These are phyloP conservation scores for Lycia hirtaria DNA, from an alignment of 2,888 invertebrate genomes.

Conservation along the genomic window DNA sequence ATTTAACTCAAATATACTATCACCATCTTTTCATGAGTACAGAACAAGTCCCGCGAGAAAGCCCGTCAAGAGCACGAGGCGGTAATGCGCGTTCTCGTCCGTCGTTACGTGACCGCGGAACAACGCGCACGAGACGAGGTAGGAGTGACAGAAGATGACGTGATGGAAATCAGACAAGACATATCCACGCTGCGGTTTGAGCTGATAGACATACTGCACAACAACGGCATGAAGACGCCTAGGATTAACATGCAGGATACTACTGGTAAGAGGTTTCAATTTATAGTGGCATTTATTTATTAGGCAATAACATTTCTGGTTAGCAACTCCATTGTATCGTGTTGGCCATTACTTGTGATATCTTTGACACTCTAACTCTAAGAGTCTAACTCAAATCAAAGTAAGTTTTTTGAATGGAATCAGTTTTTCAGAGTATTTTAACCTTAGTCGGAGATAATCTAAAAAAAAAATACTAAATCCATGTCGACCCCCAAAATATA, in stretches of 20 bases:
- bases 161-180: constrained; percentile 98
- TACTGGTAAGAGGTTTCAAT: constrained; percentile 74
- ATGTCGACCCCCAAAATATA: too few species aligned
- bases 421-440: too few species aligned
- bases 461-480: too few species aligned
- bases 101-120: constrained; percentile 95
- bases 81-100: constrained; percentile 94
- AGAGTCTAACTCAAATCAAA: too few species aligned
- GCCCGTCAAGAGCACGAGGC: constrained; percentile 90
- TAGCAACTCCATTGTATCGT: too few species aligned
- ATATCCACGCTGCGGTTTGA: constrained; percentile 97
- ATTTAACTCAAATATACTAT: background rate
- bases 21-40: background rate
- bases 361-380: too few species aligned
- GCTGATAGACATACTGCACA: constrained; percentile 94
- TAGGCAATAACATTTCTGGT: too few species aligned
- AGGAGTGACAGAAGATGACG: constrained; percentile 98
- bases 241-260: constrained; percentile 88
- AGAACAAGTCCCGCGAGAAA: constrained; percentile 90
- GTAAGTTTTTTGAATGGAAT: too few species aligned
- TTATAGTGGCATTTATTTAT: too few species aligned
- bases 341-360: too few species aligned
- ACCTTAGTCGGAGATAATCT: too few species aligned
- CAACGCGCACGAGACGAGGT: constrained; percentile 95
- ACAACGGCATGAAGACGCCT: constrained; percentile 95